Conservation (phyloP, 2,797 vertebrate genomes). For the Argyrosomus regius region DNA sequence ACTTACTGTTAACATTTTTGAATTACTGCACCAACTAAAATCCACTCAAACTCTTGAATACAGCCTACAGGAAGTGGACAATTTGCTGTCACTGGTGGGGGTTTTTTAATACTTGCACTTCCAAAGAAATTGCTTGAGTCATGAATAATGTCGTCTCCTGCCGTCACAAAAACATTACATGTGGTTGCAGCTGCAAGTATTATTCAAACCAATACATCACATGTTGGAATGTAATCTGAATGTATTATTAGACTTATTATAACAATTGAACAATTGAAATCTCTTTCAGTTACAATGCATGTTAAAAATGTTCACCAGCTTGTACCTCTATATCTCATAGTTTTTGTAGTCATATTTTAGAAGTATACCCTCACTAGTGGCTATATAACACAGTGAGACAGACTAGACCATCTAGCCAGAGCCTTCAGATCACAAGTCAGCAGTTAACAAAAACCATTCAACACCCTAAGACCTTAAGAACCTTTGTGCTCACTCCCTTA, state of each 20-base stretch:
- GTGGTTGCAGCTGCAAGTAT: not conserved
- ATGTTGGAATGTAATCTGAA: not conserved
- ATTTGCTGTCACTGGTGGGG: not conserved
- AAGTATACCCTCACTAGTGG: not conserved
- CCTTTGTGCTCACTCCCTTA: not conserved
- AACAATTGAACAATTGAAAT: not conserved
- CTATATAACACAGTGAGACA: not conserved
- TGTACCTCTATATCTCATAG: not conserved
- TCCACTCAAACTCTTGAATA: too few species aligned
- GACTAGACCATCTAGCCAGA: not conserved
- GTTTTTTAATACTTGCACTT: not conserved
- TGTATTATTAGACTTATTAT: not conserved
- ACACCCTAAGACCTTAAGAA: not conserved
- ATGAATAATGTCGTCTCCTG: conserved; percentile 2
- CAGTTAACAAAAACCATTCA: conserved; percentile 17
- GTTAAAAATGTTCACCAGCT: not conserved
- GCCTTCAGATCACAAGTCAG: not conserved
- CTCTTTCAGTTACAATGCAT: not conserved
- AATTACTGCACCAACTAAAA: too few species aligned
- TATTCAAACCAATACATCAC: conserved; percentile 19
- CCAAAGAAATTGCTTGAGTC: not conserved
- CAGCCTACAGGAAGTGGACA: not conserved
- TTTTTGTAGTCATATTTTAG: not conserved
- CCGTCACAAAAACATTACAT: not conserved
- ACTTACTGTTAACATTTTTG: not conserved